Percentiles rank a stretch among this genome's conserved stretches.
Evolutionary conservation across 1,140 invertebrate species (phyloP).

Genomic region (Danaus melanippus): DNA sequence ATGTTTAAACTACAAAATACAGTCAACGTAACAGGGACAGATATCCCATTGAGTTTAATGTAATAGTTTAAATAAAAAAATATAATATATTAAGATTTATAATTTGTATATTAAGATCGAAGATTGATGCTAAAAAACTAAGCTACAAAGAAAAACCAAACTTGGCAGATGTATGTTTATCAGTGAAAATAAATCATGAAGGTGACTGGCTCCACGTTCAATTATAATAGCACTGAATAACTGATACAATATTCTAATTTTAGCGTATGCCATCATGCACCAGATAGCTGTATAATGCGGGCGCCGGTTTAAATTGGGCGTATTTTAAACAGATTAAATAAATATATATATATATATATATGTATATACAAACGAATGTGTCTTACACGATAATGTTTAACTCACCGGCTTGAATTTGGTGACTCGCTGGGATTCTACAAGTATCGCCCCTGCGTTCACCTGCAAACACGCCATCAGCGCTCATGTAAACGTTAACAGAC

Average conservation of each 20-base stretch:
- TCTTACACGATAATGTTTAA: conserved; percentile 22
- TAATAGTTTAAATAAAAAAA: too few species aligned
- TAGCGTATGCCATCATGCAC: conserved; percentile 49
- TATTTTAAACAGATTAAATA: conserved; percentile 12
- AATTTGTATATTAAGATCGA: too few species aligned
- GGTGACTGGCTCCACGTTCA: conserved; percentile 19
- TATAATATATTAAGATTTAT: too few species aligned
- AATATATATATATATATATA: conserved; percentile 16
- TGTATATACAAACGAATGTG: conserved; percentile 15
- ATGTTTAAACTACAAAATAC: too few species aligned
- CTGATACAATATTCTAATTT: conserved; percentile 22
- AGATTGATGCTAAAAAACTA: too few species aligned
- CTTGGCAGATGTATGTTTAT: background rate
- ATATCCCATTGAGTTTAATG: too few species aligned
- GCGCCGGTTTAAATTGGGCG: conserved; percentile 9
- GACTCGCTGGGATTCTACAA: conserved; percentile 61
- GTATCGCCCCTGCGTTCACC: conserved; percentile 66
- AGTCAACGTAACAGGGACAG: too few species aligned
- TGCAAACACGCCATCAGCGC: conserved; percentile 66
- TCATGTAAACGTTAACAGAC: conserved; percentile 49
- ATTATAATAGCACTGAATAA: conserved; percentile 13
- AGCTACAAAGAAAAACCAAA: background rate
- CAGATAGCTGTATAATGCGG: conserved; percentile 32
- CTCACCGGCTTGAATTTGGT: conserved; percentile 64
- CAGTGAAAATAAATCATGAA: conserved; percentile 16